A percentile compares a stretch with the other conserved stretches of the same genome.
phyloP scores from a whole-genome alignment of 2,113 vertebrate genomes.

The Prunella fulvescens region DNA sequence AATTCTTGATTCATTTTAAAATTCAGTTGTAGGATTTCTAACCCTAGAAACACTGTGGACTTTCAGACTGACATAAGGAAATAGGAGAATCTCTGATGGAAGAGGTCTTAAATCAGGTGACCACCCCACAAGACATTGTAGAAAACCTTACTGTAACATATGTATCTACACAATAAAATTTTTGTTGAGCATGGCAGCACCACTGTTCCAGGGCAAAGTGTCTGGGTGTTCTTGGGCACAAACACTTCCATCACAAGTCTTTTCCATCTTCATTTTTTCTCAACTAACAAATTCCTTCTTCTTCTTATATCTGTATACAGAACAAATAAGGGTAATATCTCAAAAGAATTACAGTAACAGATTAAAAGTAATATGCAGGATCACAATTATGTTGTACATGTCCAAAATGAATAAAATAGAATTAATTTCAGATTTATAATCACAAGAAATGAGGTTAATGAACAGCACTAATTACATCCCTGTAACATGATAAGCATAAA shows the following conservation, averaged over 20 bases:
- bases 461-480: neutral
- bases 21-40: neutral
- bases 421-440: conserved; percentile 24
- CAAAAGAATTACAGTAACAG: neutral
- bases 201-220: neutral
- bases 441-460: neutral
- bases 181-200: neutral
- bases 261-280: neutral
- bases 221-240: neutral
- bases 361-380: neutral
- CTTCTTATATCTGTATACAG: neutral
- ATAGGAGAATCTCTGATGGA: neutral
- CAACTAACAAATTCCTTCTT: neutral
- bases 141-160: neutral
- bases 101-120: neutral
- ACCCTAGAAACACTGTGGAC: neutral
- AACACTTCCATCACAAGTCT: neutral
- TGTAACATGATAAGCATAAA: neutral
- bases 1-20: neutral
- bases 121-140: accelerated
- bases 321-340: neutral
- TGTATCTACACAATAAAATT: neutral
- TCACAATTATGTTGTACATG: neutral
- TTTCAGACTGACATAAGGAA: neutral
- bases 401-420: conserved; percentile 6